Evolutionary conservation across 2,888 invertebrate species (phyloP).

Genomic region (Scotopteryx bipunctaria): DNA sequence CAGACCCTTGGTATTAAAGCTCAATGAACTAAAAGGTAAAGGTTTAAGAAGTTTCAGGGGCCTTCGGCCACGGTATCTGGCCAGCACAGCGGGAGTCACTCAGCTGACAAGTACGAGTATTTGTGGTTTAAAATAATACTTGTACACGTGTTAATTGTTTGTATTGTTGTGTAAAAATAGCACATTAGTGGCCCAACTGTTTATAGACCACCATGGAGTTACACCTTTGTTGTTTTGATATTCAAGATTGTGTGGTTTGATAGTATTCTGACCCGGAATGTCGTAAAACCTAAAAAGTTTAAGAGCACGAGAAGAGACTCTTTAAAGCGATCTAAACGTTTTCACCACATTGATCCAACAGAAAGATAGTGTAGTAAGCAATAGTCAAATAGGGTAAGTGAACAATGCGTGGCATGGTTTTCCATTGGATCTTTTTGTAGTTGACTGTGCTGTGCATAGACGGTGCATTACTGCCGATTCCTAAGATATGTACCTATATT

Average conservation of each 20-base stretch:
- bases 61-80: background rate
- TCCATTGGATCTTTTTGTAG: background rate
- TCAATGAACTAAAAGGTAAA: background rate
- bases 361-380: no score
- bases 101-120: slow-evolving; percentile 41
- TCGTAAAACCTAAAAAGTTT: no score
- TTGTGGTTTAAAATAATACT: slow-evolving; percentile 29
- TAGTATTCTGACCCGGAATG: no score
- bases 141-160: slow-evolving; percentile 12
- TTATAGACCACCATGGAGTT: slow-evolving; percentile 6
- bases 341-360: no score
- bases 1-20: slow-evolving; percentile 12
- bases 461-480: slow-evolving; percentile 38
- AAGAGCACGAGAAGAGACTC: no score
- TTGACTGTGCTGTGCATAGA: no score
- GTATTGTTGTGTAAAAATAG: slow-evolving; percentile 19
- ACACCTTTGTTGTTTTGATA: background rate
- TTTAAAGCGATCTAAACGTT: no score
- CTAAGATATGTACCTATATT: slow-evolving; percentile 51
- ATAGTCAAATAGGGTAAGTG: no score
- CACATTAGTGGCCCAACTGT: background rate
- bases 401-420: no score
- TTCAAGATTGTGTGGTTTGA: background rate
- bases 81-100: slow-evolving; percentile 55
- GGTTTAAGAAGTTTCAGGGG: slow-evolving; percentile 6